Base-by-base conservation (phyloP, 2,113 vertebrate genomes). In the Turdus rufiventris region DNA sequence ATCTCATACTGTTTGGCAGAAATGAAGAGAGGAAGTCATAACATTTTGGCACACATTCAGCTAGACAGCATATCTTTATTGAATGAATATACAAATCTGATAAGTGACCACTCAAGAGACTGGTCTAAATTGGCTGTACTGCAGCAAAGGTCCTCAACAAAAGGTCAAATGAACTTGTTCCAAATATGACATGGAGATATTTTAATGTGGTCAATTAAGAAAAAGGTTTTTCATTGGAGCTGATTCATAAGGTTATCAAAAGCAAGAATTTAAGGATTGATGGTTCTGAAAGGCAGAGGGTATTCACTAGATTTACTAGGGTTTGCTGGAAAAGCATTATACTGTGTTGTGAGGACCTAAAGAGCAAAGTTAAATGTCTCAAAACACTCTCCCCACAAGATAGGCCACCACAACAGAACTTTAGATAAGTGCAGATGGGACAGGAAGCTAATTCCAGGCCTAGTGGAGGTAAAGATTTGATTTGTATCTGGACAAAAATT, bases 91-190 rank as follows among this genome's bases (percentile, higher is more conserved):
- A 84, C n/a, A 34, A 71, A 72, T 57, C 77, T 90, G 67, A 33
- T 47, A 91, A 86, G 62, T 93, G 81, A 87, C 72, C 65, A 90
- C 72, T 77, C 48, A 62, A 60, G 45, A 79, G 48, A 88, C 31
- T 18, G 62, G 25, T 25, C 72, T 48, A 89, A 83, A 89, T 63
- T 50, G 33, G 14, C 53, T 84, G 15, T 40, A 58, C 8, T 74
- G 58, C 4, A 95, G 53, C 72, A 87, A 85, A 75, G 16, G 16
- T 80, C 24, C 72, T 96, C 63, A 72, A 43, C 40, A 63, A 93
- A 94, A 93, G 58, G 89, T 94, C 65, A 95, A 24, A 84, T 24
- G 8, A 89, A 95, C 57, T 94, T 88, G 28, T 79, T 61, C 53
- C 26, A 71, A 74, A 90, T 57, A 63, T 33, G 23, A 60, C 14